Base-by-base conservation (phyloP, 2,888 invertebrate species). In the Melanotus villosus region DNA sequence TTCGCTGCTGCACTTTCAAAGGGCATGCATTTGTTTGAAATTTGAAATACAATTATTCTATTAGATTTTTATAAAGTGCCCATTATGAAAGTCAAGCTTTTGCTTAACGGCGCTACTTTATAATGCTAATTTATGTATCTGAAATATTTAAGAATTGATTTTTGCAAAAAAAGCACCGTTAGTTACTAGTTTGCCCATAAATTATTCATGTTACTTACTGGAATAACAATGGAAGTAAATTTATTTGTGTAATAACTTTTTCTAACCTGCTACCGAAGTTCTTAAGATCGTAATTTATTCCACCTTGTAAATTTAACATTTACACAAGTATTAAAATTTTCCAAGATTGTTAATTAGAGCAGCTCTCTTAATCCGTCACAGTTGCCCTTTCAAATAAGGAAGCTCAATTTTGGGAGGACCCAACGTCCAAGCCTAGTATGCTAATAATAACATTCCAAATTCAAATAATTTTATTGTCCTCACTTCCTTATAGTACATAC, bases 371-470 rank as follows among this genome's bases (percentile, higher is more conserved):
- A 32, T 19, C 23, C 14, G 77, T 38, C 21, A 43, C 12, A 26
- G 12, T 26, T 43, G 43, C 43, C 59, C 59, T 59, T 59, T 41
- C 41, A 4, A 45, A 59, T 19, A 41, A 59, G 59, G 43, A 59
- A 59, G 45, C 30, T 19, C 59, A 16, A 16, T 59, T 41, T 30
- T 43, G 59, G 59, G 59, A 59, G 59, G 59, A 41, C n/a, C 59
- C 32, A 14, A 1, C 21, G 32, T 38, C n/a, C 38, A 21, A 52
- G 23, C 52, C 52, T 23, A 52, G 23, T 52, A 52, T 52, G 52
- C 32, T 58, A 43, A 58, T 43, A 14, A 6, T 32, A 19, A 6
- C 45, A 50, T 47, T 45, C 32, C 23, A 41, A 58, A 43, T 58
- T 58, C 18, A 18, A 43, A 43, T 43, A 26, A 41, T 30, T 43